Evolutionary conservation across 2,797 vertebrate species (phyloP).

Genomic region (Pipistrellus pygmaeus): DNA sequence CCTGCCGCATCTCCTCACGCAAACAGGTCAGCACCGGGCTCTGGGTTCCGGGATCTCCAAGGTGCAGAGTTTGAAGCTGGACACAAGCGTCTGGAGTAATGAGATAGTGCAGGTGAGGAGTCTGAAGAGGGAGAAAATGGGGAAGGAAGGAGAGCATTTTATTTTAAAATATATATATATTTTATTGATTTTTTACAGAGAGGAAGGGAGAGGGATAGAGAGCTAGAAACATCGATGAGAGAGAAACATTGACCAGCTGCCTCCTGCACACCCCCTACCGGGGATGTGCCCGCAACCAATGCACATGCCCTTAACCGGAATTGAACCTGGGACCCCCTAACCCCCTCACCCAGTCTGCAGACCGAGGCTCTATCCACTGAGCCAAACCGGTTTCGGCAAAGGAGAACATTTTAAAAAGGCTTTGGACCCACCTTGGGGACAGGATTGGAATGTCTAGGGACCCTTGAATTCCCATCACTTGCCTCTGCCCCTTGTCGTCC

Average conservation of each 20-base stretch:
- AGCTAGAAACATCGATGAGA: too few relatives aligned
- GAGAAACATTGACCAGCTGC: too few relatives aligned
- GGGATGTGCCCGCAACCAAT: too few relatives aligned
- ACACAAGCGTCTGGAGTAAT: constrained; percentile 98
- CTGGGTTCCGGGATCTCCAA: constrained; percentile 97
- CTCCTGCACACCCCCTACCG: too few relatives aligned
- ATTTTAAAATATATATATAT: too few relatives aligned
- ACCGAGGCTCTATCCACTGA: too few relatives aligned
- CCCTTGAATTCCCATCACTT: background rate
- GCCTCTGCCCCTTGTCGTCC: constrained; percentile 10
- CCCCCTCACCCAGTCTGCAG: too few relatives aligned
- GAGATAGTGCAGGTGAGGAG: constrained; percentile 96
- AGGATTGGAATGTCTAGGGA: background rate
- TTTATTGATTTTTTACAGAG: too few relatives aligned
- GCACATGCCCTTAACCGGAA: too few relatives aligned
- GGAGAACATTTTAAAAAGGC: background rate
- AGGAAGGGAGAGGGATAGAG: too few relatives aligned
- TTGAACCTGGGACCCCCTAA: too few relatives aligned
- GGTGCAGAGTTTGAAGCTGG: constrained; percentile 98
- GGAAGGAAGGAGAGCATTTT: background rate
- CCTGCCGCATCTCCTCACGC: background rate
- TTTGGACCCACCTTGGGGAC: background rate
- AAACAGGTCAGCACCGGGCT: constrained; percentile 95
- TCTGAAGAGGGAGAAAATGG: background rate
- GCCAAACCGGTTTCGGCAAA: too few relatives aligned